phyloP scores from a whole-genome alignment of 2,797 vertebrate species.

The Tarsius wallacei region DNA sequence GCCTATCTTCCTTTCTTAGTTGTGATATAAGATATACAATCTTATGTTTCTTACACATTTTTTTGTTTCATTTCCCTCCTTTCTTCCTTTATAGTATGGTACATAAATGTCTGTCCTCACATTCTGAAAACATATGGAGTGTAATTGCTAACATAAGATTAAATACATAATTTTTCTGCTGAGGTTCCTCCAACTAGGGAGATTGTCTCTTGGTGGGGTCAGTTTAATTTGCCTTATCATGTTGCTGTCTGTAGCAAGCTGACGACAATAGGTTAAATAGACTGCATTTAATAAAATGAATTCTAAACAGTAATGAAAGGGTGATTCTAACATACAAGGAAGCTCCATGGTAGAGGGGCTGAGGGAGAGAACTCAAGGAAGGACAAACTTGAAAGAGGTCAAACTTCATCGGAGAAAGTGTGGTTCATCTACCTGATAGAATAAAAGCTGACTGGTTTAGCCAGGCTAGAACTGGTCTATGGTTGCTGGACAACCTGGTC shows the following conservation, averaged over 20 bases:
- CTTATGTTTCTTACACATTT: not conserved
- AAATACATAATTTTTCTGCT: not conserved
- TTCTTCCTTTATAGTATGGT: not conserved
- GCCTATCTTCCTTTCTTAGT: constrained; percentile 10
- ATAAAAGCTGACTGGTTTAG: not conserved
- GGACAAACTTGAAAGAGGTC: not conserved
- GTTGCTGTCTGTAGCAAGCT: not conserved
- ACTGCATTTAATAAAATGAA: not conserved
- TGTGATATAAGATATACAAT: not conserved
- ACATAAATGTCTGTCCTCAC: not conserved
- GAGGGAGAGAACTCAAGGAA: not conserved
- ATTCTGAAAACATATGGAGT: not conserved
- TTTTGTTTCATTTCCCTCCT: not conserved
- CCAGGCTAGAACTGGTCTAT: not conserved
- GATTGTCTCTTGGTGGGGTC: not conserved
- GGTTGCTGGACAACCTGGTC: not conserved
- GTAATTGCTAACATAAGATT: not conserved
- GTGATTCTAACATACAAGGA: not conserved
- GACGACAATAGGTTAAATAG: not conserved
- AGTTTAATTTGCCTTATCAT: not conserved
- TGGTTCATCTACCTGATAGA: not conserved
- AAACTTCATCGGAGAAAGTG: not conserved
- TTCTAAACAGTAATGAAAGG: not conserved
- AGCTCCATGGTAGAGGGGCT: not conserved
- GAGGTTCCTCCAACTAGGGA: not conserved